phyloP scores from a whole-genome alignment of 2,888 invertebrate species.

The Nomada ruficornis region DNA sequence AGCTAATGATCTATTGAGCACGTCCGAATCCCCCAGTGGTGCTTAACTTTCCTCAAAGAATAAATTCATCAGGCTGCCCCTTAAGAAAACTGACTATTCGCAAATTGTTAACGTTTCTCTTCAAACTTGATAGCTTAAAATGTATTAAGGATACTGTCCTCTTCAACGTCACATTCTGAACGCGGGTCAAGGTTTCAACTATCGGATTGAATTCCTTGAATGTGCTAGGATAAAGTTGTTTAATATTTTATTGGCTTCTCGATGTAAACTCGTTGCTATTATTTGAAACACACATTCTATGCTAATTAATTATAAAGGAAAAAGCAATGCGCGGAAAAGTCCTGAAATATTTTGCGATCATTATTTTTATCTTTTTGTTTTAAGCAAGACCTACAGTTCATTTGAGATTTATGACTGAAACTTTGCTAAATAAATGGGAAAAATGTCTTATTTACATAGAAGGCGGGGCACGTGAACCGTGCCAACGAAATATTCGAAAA shows the following conservation, averaged over 20 bases:
- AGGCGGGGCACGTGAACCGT: too few species aligned
- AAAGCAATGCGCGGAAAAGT: too few species aligned
- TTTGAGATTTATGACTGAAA: too few species aligned
- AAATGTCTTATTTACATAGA: too few species aligned
- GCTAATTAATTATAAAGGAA: too few species aligned
- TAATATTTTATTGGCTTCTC: neutral
- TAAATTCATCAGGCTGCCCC: neutral
- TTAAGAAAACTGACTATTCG: neutral
- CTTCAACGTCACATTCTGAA: neutral
- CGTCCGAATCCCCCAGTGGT: neutral
- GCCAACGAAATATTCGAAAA: too few species aligned
- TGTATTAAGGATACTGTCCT: constrained; percentile 12
- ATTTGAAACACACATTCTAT: neutral
- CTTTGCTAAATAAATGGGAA: too few species aligned
- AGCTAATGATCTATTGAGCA: neutral
- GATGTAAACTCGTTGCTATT: neutral
- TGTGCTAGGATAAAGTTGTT: neutral
- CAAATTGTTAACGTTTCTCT: constrained; percentile 21
- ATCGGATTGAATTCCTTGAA: neutral
- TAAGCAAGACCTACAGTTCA: too few species aligned
- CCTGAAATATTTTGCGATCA: too few species aligned
- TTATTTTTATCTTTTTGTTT: too few species aligned
- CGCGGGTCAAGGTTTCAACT: constrained; percentile 5
- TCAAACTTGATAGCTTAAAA: constrained; percentile 5
- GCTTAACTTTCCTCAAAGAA: neutral